Percentiles rank a stretch among this genome's conserved stretches.
Evolutionary conservation across 2,113 vertebrate genomes (phyloP).

Genomic region (Cyanocitta stelleri): DNA sequence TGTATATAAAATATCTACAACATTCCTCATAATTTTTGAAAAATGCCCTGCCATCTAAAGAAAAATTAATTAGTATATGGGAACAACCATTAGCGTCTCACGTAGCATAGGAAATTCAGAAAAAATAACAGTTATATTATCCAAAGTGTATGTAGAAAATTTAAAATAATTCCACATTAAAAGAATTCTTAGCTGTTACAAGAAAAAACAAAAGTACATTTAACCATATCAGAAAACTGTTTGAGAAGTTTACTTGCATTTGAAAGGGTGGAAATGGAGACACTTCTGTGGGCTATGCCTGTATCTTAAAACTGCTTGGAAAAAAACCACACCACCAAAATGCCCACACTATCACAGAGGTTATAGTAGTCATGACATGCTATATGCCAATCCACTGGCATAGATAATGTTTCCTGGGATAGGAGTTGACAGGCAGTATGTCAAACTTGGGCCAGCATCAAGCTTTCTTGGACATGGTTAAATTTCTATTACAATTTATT

Average conservation of each 20-base stretch:
- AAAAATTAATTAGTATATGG: not conserved
- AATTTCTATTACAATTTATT: not conserved
- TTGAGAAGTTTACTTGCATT: fast-evolving
- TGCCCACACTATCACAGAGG: not conserved
- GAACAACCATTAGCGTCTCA: not conserved
- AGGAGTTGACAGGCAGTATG: not conserved
- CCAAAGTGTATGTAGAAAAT: not conserved
- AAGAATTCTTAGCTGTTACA: not conserved
- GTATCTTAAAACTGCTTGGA: not conserved
- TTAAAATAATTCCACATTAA: not conserved
- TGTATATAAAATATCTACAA: not conserved
- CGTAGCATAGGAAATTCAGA: not conserved
- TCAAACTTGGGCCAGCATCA: not conserved
- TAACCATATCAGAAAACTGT: not conserved
- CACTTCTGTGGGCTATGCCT: not conserved
- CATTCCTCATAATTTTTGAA: not conserved
- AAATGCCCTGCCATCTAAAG: not conserved
- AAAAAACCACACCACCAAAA: not conserved
- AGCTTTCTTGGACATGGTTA: not conserved
- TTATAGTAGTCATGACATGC: not conserved
- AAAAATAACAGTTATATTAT: not conserved
- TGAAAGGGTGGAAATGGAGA: not conserved
- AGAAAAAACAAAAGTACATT: fast-evolving
- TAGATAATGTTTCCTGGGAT: not conserved
- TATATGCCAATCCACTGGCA: not conserved